Percentiles rank a stretch among this genome's conserved stretches.
Evolutionary conservation across 2,113 vertebrate genomes (phyloP).

Genomic region (Anser brachyrhynchus): DNA sequence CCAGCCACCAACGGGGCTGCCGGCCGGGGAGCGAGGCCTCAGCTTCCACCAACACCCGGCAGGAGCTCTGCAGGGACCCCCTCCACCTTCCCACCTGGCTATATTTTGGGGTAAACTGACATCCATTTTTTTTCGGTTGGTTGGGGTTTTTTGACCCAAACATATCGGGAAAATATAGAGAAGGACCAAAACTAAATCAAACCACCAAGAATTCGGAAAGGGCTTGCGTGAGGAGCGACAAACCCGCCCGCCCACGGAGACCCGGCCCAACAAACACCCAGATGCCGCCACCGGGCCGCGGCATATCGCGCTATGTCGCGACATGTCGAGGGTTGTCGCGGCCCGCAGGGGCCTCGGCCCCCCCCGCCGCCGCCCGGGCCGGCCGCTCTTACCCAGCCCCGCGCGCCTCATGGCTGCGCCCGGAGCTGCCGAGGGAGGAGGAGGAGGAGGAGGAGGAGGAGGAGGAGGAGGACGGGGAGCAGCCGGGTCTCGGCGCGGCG

Average conservation of each 20-base stretch:
- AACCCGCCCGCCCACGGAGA: neutral
- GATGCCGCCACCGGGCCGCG: too few species aligned
- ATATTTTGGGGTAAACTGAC: neutral
- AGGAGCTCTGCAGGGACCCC: neutral
- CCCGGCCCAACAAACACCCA: too few species aligned
- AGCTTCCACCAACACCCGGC: neutral
- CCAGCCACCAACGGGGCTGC: neutral
- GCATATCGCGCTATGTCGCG: too few species aligned
- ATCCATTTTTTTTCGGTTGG: too few species aligned
- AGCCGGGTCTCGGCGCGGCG: neutral
- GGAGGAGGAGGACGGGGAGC: too few species aligned
- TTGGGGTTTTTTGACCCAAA: neutral
- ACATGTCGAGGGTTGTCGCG: too few species aligned
- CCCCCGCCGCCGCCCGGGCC: neutral
- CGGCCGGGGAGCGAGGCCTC: neutral
- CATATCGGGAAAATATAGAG: fast-evolving
- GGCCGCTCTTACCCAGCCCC: slow-evolving; percentile 59
- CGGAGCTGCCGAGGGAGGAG: neutral
- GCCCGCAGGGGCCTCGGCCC: too few species aligned
- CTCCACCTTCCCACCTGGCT: neutral
- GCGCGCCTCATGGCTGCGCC: slow-evolving; percentile 62
- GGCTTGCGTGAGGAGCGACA: neutral
- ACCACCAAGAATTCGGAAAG: neutral
- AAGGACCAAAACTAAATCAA: neutral
- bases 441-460: neutral